These are phyloP conservation scores for Nipponacmea schrenckii DNA, from an alignment of 2,888 invertebrate genomes.

Conservation along the genomic window DNA sequence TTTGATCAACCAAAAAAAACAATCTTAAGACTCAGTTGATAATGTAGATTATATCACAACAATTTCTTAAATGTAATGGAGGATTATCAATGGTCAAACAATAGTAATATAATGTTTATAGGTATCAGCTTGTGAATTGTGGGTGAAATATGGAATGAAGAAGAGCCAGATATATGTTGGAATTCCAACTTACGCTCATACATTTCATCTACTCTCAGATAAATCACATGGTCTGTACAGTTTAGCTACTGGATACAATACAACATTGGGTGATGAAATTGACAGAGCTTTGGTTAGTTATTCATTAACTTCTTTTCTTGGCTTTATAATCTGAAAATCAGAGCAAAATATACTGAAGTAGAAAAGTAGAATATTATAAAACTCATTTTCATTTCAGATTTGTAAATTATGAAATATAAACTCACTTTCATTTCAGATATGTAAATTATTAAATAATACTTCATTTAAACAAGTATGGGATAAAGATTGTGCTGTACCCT, in stretches of 20 bases:
- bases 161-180: constrained; percentile 40
- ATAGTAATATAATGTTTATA: constrained; percentile 9
- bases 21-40: too few species aligned
- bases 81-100: too few species aligned
- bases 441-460: constrained; percentile 23
- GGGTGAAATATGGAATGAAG: constrained; percentile 35
- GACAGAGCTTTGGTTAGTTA: not conserved
- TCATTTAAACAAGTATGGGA: constrained; percentile 33
- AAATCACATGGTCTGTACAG: constrained; percentile 33
- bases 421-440: constrained; percentile 16
- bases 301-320: too few species aligned
- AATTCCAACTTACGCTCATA: constrained; percentile 40
- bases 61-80: too few species aligned
- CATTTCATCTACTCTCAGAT: constrained; percentile 34
- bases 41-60: too few species aligned
- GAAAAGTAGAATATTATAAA: too few species aligned
- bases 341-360: not conserved
- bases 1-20: too few species aligned
- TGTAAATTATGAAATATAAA: constrained; percentile 23
- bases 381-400: constrained; percentile 15
- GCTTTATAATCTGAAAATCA: too few species aligned
- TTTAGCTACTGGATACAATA: constrained; percentile 31
- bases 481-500: constrained; percentile 38
- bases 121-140: constrained; percentile 38
- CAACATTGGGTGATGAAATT: constrained; percentile 19